A percentile compares a stretch with the other conserved stretches of the same genome.
These are phyloP conservation scores for Charina bottae DNA, from an alignment of 2,113 vertebrate genomes.

Conservation along the genomic window DNA sequence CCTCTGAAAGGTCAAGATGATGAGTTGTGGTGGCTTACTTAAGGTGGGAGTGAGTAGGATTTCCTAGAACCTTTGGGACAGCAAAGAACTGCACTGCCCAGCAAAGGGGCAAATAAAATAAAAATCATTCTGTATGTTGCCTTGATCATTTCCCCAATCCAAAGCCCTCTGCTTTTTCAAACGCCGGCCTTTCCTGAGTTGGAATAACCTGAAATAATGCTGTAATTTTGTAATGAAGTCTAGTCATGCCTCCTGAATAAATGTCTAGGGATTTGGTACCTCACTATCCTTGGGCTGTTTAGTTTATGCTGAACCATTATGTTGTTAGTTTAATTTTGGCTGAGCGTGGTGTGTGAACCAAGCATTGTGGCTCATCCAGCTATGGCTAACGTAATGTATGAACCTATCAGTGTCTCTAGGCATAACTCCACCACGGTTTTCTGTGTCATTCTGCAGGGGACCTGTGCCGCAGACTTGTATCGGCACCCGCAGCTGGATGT, in stretches of 20 bases:
- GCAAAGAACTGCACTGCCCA: neutral
- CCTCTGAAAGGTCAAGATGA: rapidly evolving
- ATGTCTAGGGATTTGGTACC: neutral
- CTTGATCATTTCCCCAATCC: neutral
- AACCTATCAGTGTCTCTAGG: neutral
- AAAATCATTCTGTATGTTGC: neutral
- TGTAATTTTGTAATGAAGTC: neutral
- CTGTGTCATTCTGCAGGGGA: slow-evolving; percentile 79
- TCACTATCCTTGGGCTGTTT: neutral
- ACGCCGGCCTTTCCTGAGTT: neutral
- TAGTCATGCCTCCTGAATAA: too few relatives aligned
- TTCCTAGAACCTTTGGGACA: neutral
- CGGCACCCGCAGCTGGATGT: slow-evolving; percentile 96
- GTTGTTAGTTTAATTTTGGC: neutral
- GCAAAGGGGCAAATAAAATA: neutral
- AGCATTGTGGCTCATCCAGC: neutral
- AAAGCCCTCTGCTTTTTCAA: neutral
- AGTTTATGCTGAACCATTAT: neutral
- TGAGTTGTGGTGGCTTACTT: too few relatives aligned
- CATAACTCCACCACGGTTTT: neutral
- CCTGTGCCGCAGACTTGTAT: slow-evolving; percentile 95
- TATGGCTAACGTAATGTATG: neutral
- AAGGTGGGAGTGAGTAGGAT: neutral
- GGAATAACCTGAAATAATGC: neutral
- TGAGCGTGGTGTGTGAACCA: neutral